Base-by-base conservation (phyloP, 37 sponge, comb jelly and placozoan species). In the Diacarnus erythraeanus region DNA sequence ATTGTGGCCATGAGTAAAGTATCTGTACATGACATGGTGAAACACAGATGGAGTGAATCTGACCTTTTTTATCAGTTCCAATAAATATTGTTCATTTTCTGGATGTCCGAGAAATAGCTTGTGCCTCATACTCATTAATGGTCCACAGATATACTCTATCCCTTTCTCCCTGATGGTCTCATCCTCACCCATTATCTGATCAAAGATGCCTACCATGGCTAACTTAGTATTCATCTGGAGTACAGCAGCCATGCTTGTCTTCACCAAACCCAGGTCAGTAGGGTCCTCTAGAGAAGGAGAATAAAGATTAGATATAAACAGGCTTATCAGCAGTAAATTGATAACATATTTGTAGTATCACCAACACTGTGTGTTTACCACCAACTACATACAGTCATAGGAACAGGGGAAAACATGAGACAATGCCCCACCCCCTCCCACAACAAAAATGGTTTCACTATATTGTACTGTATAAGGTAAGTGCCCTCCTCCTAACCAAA, bases 101-200 rank as follows among this genome's bases (percentile, higher is more conserved):
- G 58, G 74, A 37, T 84, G 61, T 3, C 64, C 66, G 8, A 71
- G 25, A 43, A 90, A 90, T 21, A 90, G 73, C 26, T 80, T 73
- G 58, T 81, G 71, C 54, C 83, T 71, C 78, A 86, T 77, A 42
- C 54, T 51, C 74, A 80, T 72, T 47, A 90, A 65, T 36, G 82
- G 69, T 1, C 31, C 59, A 38, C 77, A 44, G 47, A 90, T 79
- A 64, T 81, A 90, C 72, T 85, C 78, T 0, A 90, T 58, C 21
- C 72, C 81, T 64, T 85, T 85, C 78, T 72, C 86, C 25, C 91
- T 57, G 42, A 81, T 44, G 8, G 34, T 33, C 1, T 81, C 83
- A 85, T 85, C 86, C 29, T 85, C 91, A 41, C 82, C 77, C 22
- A 38, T 41, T 2, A 90, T 77, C 79, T 90, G 91, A 20, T 51